These are phyloP conservation scores for Eleginops maclovinus DNA, from an alignment of 2,113 vertebrate genomes.

Conservation along the genomic window DNA sequence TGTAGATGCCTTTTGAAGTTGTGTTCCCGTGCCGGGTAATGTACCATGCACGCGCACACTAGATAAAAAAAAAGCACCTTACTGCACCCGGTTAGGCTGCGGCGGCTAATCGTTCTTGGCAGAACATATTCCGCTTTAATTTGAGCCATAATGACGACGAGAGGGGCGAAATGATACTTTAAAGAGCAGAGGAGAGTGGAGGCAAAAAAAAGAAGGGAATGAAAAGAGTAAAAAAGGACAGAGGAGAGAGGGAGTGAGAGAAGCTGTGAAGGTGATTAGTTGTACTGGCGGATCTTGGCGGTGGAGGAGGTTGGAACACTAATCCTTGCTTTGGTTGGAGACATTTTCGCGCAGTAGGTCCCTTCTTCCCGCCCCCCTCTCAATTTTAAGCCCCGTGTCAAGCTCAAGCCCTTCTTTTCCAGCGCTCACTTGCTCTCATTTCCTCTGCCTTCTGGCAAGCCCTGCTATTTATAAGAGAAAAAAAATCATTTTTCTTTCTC, in stretches of 20 bases:
- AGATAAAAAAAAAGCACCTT: slow-evolving; percentile 50
- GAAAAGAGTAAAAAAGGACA: slow-evolving; percentile 48
- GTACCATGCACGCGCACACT: slow-evolving; percentile 20
- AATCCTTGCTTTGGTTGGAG: slow-evolving; percentile 88
- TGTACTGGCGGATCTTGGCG: slow-evolving; percentile 85
- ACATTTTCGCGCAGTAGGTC: slow-evolving; percentile 86
- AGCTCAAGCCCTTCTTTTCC: slow-evolving; percentile 86
- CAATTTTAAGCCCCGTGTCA: slow-evolving; percentile 89
- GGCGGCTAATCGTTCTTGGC: slow-evolving; percentile 79
- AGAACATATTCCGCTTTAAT: slow-evolving; percentile 83
- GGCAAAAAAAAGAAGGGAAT: slow-evolving; percentile 57
- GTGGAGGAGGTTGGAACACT: slow-evolving; percentile 86
- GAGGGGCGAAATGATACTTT: slow-evolving; percentile 79
- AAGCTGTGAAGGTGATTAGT: slow-evolving; percentile 85
- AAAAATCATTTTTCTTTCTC: slow-evolving; percentile 85
- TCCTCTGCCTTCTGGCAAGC: slow-evolving; percentile 88
- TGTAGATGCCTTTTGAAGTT: slow-evolving; percentile 69
- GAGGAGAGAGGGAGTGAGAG: slow-evolving; percentile 35
- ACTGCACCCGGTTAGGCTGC: slow-evolving; percentile 59
- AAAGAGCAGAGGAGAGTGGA: slow-evolving; percentile 76
- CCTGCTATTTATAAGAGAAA: slow-evolving; percentile 88
- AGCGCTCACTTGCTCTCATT: slow-evolving; percentile 86
- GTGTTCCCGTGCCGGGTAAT: slow-evolving; percentile 40
- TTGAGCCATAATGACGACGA: slow-evolving; percentile 79
- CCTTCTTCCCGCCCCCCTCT: slow-evolving; percentile 86